A percentile compares a stretch with the other conserved stretches of the same genome.
These are phyloP conservation scores for Macropus fuliginosus DNA, from an alignment of 2,797 vertebrate species.

Conservation along the genomic window DNA sequence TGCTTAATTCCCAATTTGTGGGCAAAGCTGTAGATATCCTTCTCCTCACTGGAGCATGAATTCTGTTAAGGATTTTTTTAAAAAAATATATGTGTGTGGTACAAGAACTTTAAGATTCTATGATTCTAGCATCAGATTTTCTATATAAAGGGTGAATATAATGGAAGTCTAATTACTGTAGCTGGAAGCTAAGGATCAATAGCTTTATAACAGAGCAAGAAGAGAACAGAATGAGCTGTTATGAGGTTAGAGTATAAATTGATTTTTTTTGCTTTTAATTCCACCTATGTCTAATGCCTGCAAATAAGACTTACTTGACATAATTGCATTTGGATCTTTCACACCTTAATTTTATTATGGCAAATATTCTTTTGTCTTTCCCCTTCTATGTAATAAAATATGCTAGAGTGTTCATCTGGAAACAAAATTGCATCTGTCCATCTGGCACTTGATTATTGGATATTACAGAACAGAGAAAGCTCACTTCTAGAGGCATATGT, in stretches of 20 bases:
- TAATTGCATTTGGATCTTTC: background rate
- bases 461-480: background rate
- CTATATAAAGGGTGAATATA: background rate
- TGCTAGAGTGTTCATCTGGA: background rate
- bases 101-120: background rate
- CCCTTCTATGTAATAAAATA: background rate
- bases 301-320: background rate
- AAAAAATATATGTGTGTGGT: background rate
- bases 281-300: background rate
- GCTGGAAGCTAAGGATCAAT: background rate
- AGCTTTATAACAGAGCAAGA: background rate
- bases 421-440: background rate
- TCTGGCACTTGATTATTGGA: background rate
- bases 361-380: slow-evolving; percentile 19
- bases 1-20: background rate
- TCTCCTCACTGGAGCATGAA: background rate
- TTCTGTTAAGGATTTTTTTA: background rate
- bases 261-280: slow-evolving; percentile 12
- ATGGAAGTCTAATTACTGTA: background rate
- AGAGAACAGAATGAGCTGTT: background rate
- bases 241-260: background rate
- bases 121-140: background rate
- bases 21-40: rapidly evolving
- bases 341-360: slow-evolving; percentile 14
- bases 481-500: background rate